Percentiles rank a stretch among this genome's conserved stretches.
Evolutionary conservation across 2,797 vertebrate species (phyloP).

Genomic region (Neosalanx taihuensis): DNA sequence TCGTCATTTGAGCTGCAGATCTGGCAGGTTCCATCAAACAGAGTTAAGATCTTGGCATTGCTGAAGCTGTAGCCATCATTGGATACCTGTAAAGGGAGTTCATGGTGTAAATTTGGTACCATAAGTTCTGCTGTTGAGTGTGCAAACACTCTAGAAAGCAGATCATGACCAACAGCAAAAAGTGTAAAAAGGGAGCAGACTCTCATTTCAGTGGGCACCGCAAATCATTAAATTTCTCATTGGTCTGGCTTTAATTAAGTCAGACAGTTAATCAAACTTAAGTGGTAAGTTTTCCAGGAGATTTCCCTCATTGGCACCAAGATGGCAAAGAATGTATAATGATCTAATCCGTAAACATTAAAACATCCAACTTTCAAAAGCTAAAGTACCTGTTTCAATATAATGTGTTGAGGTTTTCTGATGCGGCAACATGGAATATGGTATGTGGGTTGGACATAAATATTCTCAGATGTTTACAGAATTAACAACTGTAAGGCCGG

Average conservation of each 20-base stretch:
- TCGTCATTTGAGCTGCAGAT: constrained; percentile 71
- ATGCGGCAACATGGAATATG: not conserved
- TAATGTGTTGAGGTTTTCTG: not conserved
- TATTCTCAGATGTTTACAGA: constrained; percentile 8
- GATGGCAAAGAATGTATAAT: too few relatives aligned
- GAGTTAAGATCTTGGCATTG: constrained; percentile 80
- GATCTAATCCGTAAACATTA: too few relatives aligned
- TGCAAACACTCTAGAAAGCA: not conserved
- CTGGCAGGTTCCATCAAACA: constrained; percentile 87
- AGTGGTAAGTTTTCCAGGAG: too few relatives aligned
- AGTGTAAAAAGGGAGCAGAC: not conserved
- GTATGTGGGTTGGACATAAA: not conserved
- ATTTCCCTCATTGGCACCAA: too few relatives aligned
- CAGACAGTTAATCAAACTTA: too few relatives aligned
- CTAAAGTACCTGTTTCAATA: too few relatives aligned
- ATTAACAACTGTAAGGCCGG: constrained; percentile 2
- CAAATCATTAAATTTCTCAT: too few relatives aligned
- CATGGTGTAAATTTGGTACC: constrained; percentile 11
- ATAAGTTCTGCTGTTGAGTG: not conserved
- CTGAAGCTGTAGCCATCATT: constrained; percentile 89
- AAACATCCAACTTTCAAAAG: too few relatives aligned
- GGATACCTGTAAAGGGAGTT: constrained; percentile 77
- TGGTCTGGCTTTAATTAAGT: too few relatives aligned
- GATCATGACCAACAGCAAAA: not conserved
- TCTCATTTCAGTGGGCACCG: not conserved